Conservation (phyloP, 1,140 invertebrate species). For the Proales similis region DNA sequence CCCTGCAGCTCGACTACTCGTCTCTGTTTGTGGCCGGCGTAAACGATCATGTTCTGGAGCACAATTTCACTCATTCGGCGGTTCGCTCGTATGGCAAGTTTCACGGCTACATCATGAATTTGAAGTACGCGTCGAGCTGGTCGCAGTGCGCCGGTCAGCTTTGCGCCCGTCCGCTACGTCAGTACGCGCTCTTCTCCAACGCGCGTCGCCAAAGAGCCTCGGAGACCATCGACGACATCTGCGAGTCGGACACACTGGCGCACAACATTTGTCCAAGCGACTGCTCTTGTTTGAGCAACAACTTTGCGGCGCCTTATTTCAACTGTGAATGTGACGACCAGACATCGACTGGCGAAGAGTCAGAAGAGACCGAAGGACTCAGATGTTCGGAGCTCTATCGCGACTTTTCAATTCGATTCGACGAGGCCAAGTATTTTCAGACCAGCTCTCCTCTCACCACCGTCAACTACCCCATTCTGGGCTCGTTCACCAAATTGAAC, state of each 20-base stretch:
- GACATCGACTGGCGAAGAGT: background rate
- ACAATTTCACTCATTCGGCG: conserved; percentile 7
- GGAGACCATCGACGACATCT: conserved; percentile 28
- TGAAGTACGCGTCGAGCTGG: conserved; percentile 3
- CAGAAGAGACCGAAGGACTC: conserved; percentile 13
- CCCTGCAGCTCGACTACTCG: conserved; percentile 14
- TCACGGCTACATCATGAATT: conserved; percentile 34
- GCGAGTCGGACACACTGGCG: conserved; percentile 24
- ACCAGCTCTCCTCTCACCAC: background rate
- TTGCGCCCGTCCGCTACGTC: conserved; percentile 9
- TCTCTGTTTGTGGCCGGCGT: conserved; percentile 23
- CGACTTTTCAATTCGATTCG: conserved; percentile 3
- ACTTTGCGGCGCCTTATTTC: conserved; percentile 18
- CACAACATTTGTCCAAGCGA: conserved; percentile 32
- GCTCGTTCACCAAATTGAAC: conserved; percentile 30
- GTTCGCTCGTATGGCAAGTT: conserved; percentile 11
- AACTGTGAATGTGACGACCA: conserved; percentile 32
- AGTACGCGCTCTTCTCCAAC: conserved; percentile 22
- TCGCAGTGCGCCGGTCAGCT: background rate
- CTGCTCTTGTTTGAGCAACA: conserved; percentile 35
- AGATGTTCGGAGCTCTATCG: conserved; percentile 1
- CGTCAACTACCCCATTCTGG: conserved; percentile 12
- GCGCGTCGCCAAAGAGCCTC: conserved; percentile 12
- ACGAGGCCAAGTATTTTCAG: conserved; percentile 29
- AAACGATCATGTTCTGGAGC: background rate